These are phyloP conservation scores for Maconellicoccus hirsutus DNA, from an alignment of 1,140 invertebrate species.

Conservation along the genomic window DNA sequence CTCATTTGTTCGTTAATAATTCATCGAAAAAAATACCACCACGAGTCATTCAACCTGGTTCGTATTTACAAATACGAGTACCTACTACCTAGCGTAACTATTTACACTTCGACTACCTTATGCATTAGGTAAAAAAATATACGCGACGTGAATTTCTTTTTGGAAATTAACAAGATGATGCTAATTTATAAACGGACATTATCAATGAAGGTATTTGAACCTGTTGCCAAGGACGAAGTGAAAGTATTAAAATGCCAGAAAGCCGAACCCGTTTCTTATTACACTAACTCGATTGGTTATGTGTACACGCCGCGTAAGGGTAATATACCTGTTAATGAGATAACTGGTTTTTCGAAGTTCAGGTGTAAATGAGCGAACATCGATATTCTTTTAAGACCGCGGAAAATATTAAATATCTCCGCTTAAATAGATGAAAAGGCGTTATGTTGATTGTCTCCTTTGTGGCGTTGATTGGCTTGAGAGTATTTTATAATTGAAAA, in stretches of 20 bases:
- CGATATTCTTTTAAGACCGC: not conserved
- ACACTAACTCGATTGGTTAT: slow-evolving; percentile 13
- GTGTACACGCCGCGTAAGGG: slow-evolving; percentile 5
- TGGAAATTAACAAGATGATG: not conserved
- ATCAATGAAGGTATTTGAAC: not conserved
- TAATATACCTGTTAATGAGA: slow-evolving; percentile 18
- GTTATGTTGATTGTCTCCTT: no score
- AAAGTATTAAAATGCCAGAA: slow-evolving; percentile 22
- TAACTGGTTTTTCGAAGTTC: slow-evolving; percentile 18
- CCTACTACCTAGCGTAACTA: no score
- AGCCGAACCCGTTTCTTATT: not conserved
- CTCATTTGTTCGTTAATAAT: no score
- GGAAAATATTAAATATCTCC: no score
- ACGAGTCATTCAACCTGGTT: no score
- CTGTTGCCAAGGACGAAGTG: slow-evolving; percentile 19
- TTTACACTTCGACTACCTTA: no score
- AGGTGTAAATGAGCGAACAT: not conserved
- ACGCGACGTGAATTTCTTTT: not conserved
- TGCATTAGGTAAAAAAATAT: no score
- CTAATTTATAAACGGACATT: not conserved
- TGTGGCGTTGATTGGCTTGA: no score
- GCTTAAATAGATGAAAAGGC: no score
- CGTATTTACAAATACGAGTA: no score
- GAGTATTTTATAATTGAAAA: no score
- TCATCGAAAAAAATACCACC: no score